These are phyloP conservation scores for Heliconius nattereri DNA, from an alignment of 1,140 invertebrate species.

Conservation along the genomic window DNA sequence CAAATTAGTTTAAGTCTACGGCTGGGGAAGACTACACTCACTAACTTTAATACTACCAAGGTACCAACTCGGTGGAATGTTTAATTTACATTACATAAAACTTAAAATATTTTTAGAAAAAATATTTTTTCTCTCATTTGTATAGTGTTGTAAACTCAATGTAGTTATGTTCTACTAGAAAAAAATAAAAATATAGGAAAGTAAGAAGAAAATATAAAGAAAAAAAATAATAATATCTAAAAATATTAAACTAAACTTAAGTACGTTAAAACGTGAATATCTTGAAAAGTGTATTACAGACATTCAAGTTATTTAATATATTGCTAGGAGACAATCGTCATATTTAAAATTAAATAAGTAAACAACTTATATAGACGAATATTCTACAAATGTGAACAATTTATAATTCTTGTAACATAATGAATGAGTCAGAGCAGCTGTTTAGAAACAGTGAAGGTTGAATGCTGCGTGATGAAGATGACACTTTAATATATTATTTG, in stretches of 20 bases:
- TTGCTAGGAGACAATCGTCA: background rate
- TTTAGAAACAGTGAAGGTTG: slow-evolving; percentile 2
- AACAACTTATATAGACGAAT: background rate
- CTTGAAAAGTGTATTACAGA: background rate
- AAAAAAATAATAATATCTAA: background rate
- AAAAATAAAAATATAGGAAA: too few relatives aligned
- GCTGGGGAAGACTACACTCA: background rate
- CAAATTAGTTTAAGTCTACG: slow-evolving; percentile 23
- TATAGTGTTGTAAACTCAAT: too few relatives aligned
- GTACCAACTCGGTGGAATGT: background rate
- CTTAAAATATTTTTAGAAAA: too few relatives aligned
- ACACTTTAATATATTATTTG: background rate
- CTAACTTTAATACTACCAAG: background rate
- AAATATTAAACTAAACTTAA: too few relatives aligned
- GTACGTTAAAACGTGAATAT: too few relatives aligned
- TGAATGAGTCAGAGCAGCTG: slow-evolving; percentile 9
- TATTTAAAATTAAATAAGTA: background rate
- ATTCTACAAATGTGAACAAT: background rate
- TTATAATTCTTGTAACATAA: slow-evolving; percentile 1
- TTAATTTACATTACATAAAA: background rate
- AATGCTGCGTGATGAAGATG: background rate
- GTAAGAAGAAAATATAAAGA: too few relatives aligned
- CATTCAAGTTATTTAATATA: background rate
- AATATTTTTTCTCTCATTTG: too few relatives aligned
- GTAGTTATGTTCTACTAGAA: too few relatives aligned